These are phyloP conservation scores for Bostrychus sinensis DNA, from an alignment of 2,113 vertebrate species.

Conservation along the genomic window DNA sequence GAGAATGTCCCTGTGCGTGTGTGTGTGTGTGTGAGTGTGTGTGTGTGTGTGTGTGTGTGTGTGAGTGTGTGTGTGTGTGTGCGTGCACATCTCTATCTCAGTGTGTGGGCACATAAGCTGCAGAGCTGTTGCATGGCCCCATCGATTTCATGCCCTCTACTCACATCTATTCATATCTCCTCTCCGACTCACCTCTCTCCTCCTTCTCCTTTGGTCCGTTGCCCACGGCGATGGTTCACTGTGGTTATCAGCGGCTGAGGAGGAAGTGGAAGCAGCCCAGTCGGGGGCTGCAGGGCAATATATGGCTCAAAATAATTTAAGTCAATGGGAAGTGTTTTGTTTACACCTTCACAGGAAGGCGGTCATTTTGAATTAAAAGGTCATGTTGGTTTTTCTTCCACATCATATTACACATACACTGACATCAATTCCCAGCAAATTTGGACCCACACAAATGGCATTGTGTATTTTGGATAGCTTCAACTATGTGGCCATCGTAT, in stretches of 20 bases:
- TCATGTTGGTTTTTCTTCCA: too few species aligned
- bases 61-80: too few species aligned
- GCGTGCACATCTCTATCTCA: slow-evolving; percentile 47
- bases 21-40: slow-evolving; percentile 42
- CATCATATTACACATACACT: too few species aligned
- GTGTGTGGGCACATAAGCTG: slow-evolving; percentile 69
- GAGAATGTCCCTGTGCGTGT: slow-evolving; percentile 52
- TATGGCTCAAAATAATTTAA: too few species aligned
- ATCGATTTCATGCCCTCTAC: slow-evolving; percentile 76
- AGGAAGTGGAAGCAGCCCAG: slow-evolving; percentile 70
- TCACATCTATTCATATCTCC: slow-evolving; percentile 73
- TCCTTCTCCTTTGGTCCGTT: slow-evolving; percentile 63
- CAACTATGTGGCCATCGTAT: too few species aligned
- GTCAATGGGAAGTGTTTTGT: too few species aligned
- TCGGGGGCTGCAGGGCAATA: too few species aligned
- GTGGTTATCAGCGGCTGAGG: slow-evolving; percentile 61
- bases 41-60: slow-evolving; percentile 38
- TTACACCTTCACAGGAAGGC: too few species aligned
- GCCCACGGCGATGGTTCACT: slow-evolving; percentile 68
- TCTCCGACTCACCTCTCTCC: slow-evolving; percentile 55
- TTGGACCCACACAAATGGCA: too few species aligned
- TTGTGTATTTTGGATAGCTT: too few species aligned
- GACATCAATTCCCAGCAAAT: too few species aligned
- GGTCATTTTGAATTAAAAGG: too few species aligned
- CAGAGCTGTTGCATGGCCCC: slow-evolving; percentile 67